A percentile compares a stretch with the other conserved stretches of the same genome.
phyloP scores from a whole-genome alignment of 1,140 invertebrate species.

The Araneus ventricosus region DNA sequence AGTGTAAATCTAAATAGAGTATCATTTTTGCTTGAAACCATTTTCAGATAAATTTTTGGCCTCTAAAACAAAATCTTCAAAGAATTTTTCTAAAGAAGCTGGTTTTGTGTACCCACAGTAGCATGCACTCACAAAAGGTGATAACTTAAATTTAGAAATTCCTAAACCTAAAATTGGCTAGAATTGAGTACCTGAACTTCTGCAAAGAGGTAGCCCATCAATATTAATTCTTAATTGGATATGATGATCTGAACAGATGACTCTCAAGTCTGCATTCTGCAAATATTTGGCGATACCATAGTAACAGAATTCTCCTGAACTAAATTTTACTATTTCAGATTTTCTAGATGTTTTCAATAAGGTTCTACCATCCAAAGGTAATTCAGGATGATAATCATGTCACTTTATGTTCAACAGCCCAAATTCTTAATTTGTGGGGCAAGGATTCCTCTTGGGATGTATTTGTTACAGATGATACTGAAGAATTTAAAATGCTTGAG shows the following conservation, averaged over 20 bases:
- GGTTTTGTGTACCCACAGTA: background rate
- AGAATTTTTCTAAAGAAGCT: background rate
- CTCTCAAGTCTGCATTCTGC: background rate
- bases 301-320: background rate
- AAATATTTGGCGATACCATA: background rate
- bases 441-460: no score
- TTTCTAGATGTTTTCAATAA: no score
- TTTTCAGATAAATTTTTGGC: background rate
- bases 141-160: background rate
- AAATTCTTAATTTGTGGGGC: no score
- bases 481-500: no score
- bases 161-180: background rate
- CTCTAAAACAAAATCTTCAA: slow-evolving; percentile 26
- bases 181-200: background rate
- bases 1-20: background rate
- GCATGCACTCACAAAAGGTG: slow-evolving; percentile 46
- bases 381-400: no score
- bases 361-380: no score
- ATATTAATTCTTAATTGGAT: slow-evolving; percentile 35
- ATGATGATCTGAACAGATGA: background rate
- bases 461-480: no score
- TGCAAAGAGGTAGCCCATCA: background rate
- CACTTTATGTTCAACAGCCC: no score
- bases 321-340: no score
- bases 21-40: background rate